Base-by-base conservation (phyloP, 2,797 vertebrate genomes). In the Acanthornis magna region DNA sequence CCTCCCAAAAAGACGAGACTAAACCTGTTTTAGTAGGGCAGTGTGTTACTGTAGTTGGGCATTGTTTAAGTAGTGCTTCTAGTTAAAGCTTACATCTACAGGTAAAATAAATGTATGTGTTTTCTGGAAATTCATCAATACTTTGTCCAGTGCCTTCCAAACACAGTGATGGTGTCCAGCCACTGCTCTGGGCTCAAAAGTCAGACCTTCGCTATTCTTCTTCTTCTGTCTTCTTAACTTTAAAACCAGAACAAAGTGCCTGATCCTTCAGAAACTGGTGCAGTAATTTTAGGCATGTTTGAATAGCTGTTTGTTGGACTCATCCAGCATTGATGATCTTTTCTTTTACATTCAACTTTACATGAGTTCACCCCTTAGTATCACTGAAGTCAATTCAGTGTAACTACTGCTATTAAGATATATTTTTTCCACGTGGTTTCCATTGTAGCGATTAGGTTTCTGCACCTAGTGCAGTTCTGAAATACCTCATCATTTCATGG, bases 91-190 rank as follows among this genome's bases (percentile, higher is more conserved):
- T 73, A 34, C 11, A 16, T 45, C 62, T 86, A 36, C 53, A 66
- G 23, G 16, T 76, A n/a, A 61, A 67, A 78, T 45, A 14, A 71
- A 48, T 43, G 84, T 65, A 53, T 51, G 11, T 14, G 6, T 88
- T 88, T 84, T 42, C 18, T 7, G 7, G 43, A 60, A 54, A 18
- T 53, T 45, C 29, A 47, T 81, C 36, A 26, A 1, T 68, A 17
- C 13, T 83, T 93, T 74, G 47, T 4, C 1, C 16, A 26, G 26
- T 62, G 23, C 11, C 30, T 66, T 88, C 26, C 11, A 42, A 36
- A 63, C 5, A 3, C 0, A 0, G 4, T 4, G 3, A 4, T 42
- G 26, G 26, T 40, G 21, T 62, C 21, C 36, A 53, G 5, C 14
- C 29, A 71, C 25, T 71, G 9, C 26, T 85, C 29, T 8, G 53